Conservation (phyloP, 1,140 invertebrate species). For the Spodoptera litura region DNA sequence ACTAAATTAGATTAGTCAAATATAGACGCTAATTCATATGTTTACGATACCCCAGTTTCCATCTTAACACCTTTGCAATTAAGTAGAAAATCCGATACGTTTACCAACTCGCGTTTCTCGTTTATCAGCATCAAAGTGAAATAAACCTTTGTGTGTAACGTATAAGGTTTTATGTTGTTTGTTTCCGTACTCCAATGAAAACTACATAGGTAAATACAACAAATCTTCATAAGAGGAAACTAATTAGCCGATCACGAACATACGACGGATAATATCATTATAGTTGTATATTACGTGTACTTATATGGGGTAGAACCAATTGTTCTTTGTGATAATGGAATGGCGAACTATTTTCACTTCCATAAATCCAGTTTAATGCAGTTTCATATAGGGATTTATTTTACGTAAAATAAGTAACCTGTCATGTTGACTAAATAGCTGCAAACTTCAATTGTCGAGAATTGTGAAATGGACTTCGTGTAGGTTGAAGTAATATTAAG, state of each 20-base stretch:
- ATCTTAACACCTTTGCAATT: background rate
- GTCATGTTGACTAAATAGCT: no score
- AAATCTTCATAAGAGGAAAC: conserved; percentile 61
- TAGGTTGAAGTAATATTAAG: no score
- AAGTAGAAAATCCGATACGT: background rate
- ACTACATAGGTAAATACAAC: conserved; percentile 36
- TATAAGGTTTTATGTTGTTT: conserved; percentile 15
- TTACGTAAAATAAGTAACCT: no score
- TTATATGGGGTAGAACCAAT: background rate
- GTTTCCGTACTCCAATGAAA: conserved; percentile 14
- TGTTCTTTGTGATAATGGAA: conserved; percentile 1
- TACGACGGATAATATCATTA: conserved; percentile 60
- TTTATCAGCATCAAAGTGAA: background rate
- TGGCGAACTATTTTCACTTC: conserved; percentile 15
- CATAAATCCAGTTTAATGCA: conserved; percentile 8
- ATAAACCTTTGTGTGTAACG: background rate
- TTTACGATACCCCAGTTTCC: background rate
- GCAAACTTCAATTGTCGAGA: no score
- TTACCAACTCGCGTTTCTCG: background rate
- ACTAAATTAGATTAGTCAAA: conserved; percentile 46
- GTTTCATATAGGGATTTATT: background rate
- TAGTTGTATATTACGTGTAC: conserved; percentile 22
- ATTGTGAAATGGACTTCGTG: no score
- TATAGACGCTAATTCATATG: conserved; percentile 33
- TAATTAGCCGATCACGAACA: conserved; percentile 68